Base-by-base conservation (phyloP, 2,113 vertebrate genomes). In the Trichomycterus rosablanca region DNA sequence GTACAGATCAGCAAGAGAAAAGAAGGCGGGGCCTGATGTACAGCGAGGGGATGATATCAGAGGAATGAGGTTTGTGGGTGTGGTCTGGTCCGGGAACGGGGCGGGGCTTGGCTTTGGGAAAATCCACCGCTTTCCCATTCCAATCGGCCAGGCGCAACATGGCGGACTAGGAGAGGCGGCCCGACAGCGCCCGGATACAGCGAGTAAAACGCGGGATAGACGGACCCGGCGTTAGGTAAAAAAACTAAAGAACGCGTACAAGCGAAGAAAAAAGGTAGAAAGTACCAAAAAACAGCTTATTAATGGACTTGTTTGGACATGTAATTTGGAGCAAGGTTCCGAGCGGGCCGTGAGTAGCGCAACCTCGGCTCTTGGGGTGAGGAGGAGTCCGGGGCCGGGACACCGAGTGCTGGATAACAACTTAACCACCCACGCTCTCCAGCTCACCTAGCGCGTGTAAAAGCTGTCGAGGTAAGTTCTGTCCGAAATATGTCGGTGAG, bases 101-200 rank as follows among this genome's bases (percentile, higher is more conserved):
- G 68, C 72, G 62, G 74, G 78, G 82, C 79, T 74, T 74, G 76
- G 75, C 74, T 28, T 75, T 84, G 82, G 83, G 81, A 85, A 60
- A 60, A 84, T 80, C 61, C 64, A 56, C 75, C 68, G 75, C 75
- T 86, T 57, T 85, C 81, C 83, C 82, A 83, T 84, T 85, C 83
- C 84, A 71, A 39, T 66, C 77, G 76, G 77, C 77, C 76, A 84
- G 82, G 80, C 84, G 84, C 85, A 87, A 88, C 85, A 88, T 88
- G 86, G 86, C 86, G 86, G 86, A 85, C 68, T 88, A 87, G 81
- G 81, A 78, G 55, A 78, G 80, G 74, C 77, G 74, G 76, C 80
- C 74, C 54, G 39, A 77, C 83, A 77, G 76, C 78, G 85, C 81
- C 81, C 83, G 84, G 84, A 87, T 78, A 83, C 82, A 82, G 76